Evolutionary conservation across 2,888 invertebrate species (phyloP), one percentile per base, ranked within the genome.

Genomic region (Orthosia gothica): DNA sequence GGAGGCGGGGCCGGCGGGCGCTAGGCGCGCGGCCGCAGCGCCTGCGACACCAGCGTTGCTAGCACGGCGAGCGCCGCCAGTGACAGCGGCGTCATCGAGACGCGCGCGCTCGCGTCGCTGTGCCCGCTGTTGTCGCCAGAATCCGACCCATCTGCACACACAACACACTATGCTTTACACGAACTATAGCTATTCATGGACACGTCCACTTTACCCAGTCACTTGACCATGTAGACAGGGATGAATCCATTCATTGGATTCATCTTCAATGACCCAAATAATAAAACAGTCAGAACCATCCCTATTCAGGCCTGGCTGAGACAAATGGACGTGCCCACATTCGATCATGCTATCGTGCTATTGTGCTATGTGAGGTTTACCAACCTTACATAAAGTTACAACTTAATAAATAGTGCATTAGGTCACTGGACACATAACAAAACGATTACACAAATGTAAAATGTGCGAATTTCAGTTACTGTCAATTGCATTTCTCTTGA

Each of bases 101-200:
- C 61, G 61, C 71, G 72, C 50, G 49, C 58, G 32, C 70, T 74
- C 67, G 89, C 89, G 32, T 90, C 84, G 82, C 90, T 88, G 77
- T 73, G 81, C n/a, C 90, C 88, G 63, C 90, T 90, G 74, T 84
- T 86, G 58, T 90, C 90, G 65, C 89, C 89, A 59, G 89, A 75
- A 68, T 91, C 92, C 74, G 87, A 89, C 73, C 86, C 87, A 89
- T 91, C 92, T 91, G 90, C 61, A 78, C 71, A 88, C 75, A 89
- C 32, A 79, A 83, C 12, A 57, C 23, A 23, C 59, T 59, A 82
- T 90, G 84, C 78, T 87, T 79, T 82, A 78, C 68, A 76, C 72
- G 84, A 87, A 79, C 75, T 72, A 49, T 12, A 18, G 16, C 3
- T 20, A 23, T 32, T 70, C 7, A 40, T 32, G 71, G 57, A 64